Evolutionary conservation across 2,113 vertebrate genomes (phyloP).

Genomic region (Sinocyclocheilus grahami): DNA sequence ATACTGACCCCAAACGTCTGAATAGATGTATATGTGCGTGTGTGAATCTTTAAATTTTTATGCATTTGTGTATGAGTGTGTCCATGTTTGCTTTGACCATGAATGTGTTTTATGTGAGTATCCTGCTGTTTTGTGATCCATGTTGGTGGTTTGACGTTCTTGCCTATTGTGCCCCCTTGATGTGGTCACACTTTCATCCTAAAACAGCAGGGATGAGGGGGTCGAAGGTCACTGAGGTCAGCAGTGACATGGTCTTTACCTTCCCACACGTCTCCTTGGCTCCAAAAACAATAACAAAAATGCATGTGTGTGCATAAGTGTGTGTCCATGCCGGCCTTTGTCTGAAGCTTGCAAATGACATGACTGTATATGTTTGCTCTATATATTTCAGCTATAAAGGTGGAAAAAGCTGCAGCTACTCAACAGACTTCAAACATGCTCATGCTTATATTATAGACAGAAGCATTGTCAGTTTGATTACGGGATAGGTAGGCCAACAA

Average conservation of each 20-base stretch:
- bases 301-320: conserved; percentile 27
- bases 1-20: not conserved
- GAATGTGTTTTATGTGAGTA: not conserved
- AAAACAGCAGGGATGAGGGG: conserved; percentile 42
- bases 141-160: conserved; percentile 15
- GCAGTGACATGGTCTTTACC: conserved; percentile 16
- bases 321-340: not conserved
- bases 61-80: not conserved
- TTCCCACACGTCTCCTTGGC: conserved; percentile 49
- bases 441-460: not conserved
- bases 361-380: not conserved
- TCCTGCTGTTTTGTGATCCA: conserved; percentile 33
- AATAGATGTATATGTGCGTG: not conserved
- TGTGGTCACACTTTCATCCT: conserved; percentile 41
- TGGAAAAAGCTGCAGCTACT: not conserved
- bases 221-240: conserved; percentile 44
- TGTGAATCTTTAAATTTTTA: not conserved
- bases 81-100: conserved; percentile 19
- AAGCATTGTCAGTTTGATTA: not conserved
- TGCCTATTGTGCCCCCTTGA: conserved; percentile 30
- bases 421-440: not conserved
- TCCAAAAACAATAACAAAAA: conserved; percentile 63
- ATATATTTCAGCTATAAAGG: not conserved
- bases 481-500: not conserved
- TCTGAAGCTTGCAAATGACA: conserved; percentile 2